Conservation (phyloP, 2,797 vertebrate species). For the Leptoclinus maculatus region DNA sequence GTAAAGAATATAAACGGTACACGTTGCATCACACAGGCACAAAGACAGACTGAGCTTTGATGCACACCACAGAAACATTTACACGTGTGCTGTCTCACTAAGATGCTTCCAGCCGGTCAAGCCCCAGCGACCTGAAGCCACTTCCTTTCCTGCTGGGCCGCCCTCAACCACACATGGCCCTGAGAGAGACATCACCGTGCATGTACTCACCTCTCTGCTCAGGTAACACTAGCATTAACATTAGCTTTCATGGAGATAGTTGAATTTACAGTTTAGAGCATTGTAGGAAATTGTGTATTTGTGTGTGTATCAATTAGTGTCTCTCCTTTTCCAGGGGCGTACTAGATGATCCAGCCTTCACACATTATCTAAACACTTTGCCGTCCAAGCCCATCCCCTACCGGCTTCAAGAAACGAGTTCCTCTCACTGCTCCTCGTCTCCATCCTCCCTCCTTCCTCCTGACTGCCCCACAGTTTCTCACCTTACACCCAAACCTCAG, state of each 20-base stretch:
- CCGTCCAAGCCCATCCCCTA: slow-evolving; percentile 82
- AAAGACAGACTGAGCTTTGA: background rate
- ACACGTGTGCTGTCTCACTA: background rate
- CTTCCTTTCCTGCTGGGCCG: background rate
- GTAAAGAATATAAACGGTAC: slow-evolving; percentile 30
- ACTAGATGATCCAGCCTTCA: slow-evolving; percentile 86
- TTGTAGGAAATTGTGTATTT: background rate
- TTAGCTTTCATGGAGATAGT: background rate
- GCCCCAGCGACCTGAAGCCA: background rate
- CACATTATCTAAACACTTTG: slow-evolving; percentile 70
- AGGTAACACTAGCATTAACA: slow-evolving; percentile 66
- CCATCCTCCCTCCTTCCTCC: slow-evolving; percentile 14
- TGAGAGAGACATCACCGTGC: slow-evolving; percentile 61
- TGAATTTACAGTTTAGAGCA: background rate
- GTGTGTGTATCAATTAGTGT: background rate
- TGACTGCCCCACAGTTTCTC: background rate
- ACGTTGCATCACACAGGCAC: background rate
- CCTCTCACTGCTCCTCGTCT: background rate
- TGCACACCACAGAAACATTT: background rate
- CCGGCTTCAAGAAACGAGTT: slow-evolving; percentile 61
- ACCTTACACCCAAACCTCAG: background rate
- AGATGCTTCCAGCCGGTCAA: slow-evolving; percentile 47
- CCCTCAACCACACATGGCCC: slow-evolving; percentile 12
- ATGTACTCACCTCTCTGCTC: slow-evolving; percentile 69
- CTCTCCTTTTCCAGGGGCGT: slow-evolving; percentile 79